phyloP scores from a whole-genome alignment of 2,797 vertebrate species.

The Sebastolobus alascanus region DNA sequence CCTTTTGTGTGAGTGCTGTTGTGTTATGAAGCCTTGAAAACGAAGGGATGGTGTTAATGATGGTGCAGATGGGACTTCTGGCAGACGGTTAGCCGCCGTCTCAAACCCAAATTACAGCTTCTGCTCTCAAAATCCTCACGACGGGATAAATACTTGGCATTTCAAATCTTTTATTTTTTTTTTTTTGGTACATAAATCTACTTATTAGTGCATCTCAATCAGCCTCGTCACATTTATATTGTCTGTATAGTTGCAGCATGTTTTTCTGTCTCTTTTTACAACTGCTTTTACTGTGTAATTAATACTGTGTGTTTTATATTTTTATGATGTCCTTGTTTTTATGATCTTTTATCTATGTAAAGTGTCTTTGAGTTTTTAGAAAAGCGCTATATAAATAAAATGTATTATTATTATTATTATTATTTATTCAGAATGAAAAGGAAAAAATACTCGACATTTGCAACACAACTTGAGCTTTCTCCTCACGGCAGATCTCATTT shows the following conservation, averaged over 20 bases:
- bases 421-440: background rate
- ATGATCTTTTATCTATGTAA: no score
- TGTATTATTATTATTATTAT: no score
- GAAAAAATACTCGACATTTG: background rate
- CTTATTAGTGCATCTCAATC: background rate
- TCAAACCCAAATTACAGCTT: slow-evolving; percentile 61
- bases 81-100: slow-evolving; percentile 28
- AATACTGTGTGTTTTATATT: no score
- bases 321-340: no score
- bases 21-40: slow-evolving; percentile 23
- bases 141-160: background rate
- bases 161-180: background rate
- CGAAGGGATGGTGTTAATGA: slow-evolving; percentile 35
- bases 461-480: background rate
- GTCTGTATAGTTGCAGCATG: background rate
- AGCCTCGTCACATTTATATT: background rate
- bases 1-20: slow-evolving; percentile 26
- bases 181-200: background rate
- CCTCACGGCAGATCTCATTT: slow-evolving; percentile 9
- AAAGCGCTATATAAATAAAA: no score
- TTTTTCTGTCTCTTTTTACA: slow-evolving; percentile 6
- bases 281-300: no score
- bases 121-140: slow-evolving; percentile 24
- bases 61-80: slow-evolving; percentile 34
- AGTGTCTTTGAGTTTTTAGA: no score